Base-by-base conservation (phyloP, 2,888 invertebrate genomes). In the Gastracanthus pulcherrimus region DNA sequence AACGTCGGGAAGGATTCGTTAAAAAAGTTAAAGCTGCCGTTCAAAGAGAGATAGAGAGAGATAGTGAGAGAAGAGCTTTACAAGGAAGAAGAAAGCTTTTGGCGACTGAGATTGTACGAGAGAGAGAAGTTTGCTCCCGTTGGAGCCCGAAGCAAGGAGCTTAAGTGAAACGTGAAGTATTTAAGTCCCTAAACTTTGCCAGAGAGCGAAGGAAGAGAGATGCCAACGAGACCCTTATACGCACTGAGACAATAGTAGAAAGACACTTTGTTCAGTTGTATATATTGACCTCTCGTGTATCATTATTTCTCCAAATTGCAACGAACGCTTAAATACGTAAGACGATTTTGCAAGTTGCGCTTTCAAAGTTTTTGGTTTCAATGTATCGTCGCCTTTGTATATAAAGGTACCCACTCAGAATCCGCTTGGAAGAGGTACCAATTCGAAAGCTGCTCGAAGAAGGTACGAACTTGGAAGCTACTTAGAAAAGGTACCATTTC, bases 151-250 rank as follows among this genome's bases (percentile, higher is more conserved):
- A 76, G 81, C 81, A 76, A 83, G 76, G 66, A 82, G 82, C 82
- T 84, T 82, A 83, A 84, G 83, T 83, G 83, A 84, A 84, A 84
- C 77, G 81, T 83, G 83, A 84, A 84, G 83, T 84, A 83, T 82
- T 84, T 84, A 83, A 84, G 84, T 84, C 82, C 76, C 82, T 74
- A 80, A 84, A 84, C 83, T 84, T 83, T 82, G 55, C 66, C 51
- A n/a, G 71, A 45, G 31, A 72, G 58, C 23, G 26, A 26, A 69
- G 29, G 13, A 29, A 29, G 31, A 60, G 60, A n/a, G 51, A 55
- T 9, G 64, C 64, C 36, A 60, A 16, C 31, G 60, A 34, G 48
- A 69, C 38, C 70, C 69, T 80, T 58, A 31, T 31, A 75, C 75
- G 69, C 70, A 70, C 75, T 23, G 60, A 69, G 64, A 80, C 70